phyloP scores from a whole-genome alignment of 2,797 vertebrate species.

The Gambelia wislizenii region DNA sequence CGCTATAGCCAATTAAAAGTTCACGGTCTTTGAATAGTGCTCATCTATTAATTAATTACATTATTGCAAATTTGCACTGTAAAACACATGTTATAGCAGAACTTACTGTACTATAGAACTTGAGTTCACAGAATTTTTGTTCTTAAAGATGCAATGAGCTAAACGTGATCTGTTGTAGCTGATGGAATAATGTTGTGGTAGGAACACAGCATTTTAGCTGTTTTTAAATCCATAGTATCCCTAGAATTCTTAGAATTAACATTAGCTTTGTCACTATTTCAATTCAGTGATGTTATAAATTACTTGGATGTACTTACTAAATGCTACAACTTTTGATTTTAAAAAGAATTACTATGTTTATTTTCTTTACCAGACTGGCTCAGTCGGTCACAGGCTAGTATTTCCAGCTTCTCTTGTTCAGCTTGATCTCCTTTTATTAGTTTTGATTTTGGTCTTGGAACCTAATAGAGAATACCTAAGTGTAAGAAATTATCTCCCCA shows the following conservation, averaged over 20 bases:
- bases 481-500: conserved; percentile 35
- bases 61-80: too few relatives aligned
- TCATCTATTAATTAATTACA: too few relatives aligned
- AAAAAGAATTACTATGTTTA: conserved; percentile 35
- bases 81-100: not conserved
- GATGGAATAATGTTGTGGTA: not conserved
- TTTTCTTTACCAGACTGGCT: conserved; percentile 89
- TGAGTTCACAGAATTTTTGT: not conserved
- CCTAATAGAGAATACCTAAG: conserved; percentile 77
- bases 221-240: not conserved
- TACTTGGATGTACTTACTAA: not conserved
- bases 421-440: conserved; percentile 87
- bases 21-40: too few relatives aligned
- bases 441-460: conserved; percentile 91
- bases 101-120: not conserved
- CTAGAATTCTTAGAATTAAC: not conserved
- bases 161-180: not conserved
- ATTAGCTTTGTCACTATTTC: not conserved
- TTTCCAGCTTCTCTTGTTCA: conserved; percentile 84
- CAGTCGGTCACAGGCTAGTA: conserved; percentile 90
- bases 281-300: not conserved
- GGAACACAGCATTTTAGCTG: not conserved
- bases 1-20: too few relatives aligned
- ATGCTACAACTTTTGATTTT: conserved; percentile 28
- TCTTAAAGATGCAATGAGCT: not conserved